phyloP scores from a whole-genome alignment of 30 jellyfish, hydroid and myxozoan genomes.

The Haliclystus octoradiatus region DNA sequence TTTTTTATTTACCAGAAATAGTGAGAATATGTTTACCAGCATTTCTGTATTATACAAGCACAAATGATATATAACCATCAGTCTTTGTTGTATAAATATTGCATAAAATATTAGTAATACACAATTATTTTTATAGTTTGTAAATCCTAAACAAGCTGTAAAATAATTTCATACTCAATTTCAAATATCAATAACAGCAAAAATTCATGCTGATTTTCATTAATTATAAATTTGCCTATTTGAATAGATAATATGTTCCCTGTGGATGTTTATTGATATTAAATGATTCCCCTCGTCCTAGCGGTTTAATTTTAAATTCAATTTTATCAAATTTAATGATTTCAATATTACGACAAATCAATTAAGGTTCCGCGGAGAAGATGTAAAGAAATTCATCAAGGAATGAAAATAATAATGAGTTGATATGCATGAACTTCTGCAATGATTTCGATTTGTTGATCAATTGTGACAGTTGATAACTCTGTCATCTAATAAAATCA shows the following conservation, averaged over 20 bases:
- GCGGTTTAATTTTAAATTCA: conserved; percentile 54
- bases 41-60: too few relatives aligned
- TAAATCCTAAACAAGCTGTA: too few relatives aligned
- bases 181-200: conserved; percentile 88
- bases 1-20: too few relatives aligned
- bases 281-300: conserved; percentile 79
- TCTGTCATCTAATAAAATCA: conserved; percentile 86
- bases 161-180: too few relatives aligned
- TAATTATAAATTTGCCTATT: conserved; percentile 80
- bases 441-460: conserved; percentile 39
- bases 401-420: conserved; percentile 60
- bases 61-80: too few relatives aligned
- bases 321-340: conserved; percentile 60
- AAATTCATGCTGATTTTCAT: conserved; percentile 29
- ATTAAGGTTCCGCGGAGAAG: conserved; percentile 80
- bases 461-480: conserved; percentile 42
- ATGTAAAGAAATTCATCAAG: conserved; percentile 79
- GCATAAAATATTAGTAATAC: too few relatives aligned
- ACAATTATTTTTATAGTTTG: too few relatives aligned
- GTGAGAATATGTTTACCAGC: too few relatives aligned
- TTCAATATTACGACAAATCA: conserved; percentile 40
- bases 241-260: conserved; percentile 91
- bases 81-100: too few relatives aligned
- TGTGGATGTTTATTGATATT: conserved; percentile 83
- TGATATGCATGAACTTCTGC: conserved; percentile 93